Percentiles rank a stretch among this genome's conserved stretches.
phyloP scores from a whole-genome alignment of 2,113 vertebrate genomes.

The Euleptes europaea region DNA sequence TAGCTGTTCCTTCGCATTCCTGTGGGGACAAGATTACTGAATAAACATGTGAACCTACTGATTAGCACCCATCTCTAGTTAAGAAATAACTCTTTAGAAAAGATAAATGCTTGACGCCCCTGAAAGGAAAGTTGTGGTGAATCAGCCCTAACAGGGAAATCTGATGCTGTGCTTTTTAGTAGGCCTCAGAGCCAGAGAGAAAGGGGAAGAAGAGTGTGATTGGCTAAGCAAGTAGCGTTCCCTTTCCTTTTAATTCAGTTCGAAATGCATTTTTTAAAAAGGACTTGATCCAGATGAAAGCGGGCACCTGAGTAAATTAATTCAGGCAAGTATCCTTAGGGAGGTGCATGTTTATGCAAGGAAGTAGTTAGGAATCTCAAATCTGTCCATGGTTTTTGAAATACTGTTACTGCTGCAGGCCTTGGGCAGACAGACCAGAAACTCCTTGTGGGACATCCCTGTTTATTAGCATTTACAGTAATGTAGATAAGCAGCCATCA shows the following conservation, averaged over 20 bases:
- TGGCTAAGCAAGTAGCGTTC: background rate
- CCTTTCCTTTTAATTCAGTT: background rate
- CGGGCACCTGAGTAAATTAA: conserved; percentile 6
- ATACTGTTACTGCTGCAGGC: background rate
- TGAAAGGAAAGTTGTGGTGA: background rate
- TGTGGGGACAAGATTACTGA: conserved; percentile 28
- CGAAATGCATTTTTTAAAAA: background rate
- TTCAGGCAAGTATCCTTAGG: background rate
- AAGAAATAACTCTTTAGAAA: conserved; percentile 26
- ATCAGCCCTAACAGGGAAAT: background rate
- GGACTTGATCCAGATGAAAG: conserved; percentile 5
- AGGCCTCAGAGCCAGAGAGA: background rate
- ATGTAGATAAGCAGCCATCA: background rate
- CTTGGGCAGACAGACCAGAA: accelerated
- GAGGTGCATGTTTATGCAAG: background rate
- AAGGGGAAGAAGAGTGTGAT: background rate
- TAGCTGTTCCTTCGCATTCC: conserved; percentile 7
- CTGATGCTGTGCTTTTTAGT: background rate
- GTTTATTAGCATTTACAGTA: conserved; percentile 14
- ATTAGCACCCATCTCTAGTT: background rate
- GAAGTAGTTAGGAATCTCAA: background rate
- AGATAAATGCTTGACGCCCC: background rate
- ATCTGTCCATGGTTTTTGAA: background rate
- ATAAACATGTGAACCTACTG: conserved; percentile 15
- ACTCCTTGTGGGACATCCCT: background rate